These are phyloP conservation scores for Daktulosphaira vitifoliae DNA, from an alignment of 1,140 invertebrate genomes.

Conservation along the genomic window DNA sequence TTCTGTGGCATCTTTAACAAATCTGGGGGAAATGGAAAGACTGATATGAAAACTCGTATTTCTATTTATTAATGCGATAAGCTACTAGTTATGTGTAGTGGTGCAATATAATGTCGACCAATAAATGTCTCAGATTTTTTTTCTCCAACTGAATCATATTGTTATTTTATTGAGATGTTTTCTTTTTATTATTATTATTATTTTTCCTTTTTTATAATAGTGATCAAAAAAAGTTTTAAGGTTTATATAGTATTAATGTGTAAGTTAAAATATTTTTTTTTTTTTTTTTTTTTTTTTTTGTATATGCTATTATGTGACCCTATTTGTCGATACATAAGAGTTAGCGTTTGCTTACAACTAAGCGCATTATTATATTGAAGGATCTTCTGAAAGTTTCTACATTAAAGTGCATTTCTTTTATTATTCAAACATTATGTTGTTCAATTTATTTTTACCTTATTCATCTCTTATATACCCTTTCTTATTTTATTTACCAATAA, in stretches of 20 bases:
- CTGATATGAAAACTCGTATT: slow-evolving; percentile 33
- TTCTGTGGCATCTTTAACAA: slow-evolving; percentile 34
- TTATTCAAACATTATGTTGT: slow-evolving; percentile 8
- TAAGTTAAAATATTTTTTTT: slow-evolving; percentile 31
- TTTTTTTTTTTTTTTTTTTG: slow-evolving; percentile 25
- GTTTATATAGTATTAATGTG: slow-evolving; percentile 33
- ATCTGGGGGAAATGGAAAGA: slow-evolving; percentile 33
- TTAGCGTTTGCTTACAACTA: slow-evolving; percentile 25
- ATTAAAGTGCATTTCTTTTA: slow-evolving; percentile 34
- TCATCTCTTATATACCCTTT: no score
- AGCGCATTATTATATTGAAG: slow-evolving; percentile 23
- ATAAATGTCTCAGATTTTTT: slow-evolving; percentile 32
- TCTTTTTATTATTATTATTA: slow-evolving; percentile 29
- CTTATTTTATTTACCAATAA: no score
- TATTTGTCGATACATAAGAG: slow-evolving; percentile 29
- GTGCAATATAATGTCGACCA: slow-evolving; percentile 34
- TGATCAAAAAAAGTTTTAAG: slow-evolving; percentile 33
- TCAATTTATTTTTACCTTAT: no score
- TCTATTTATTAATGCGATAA: slow-evolving; percentile 29
- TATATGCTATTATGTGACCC: slow-evolving; percentile 33
- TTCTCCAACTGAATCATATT: slow-evolving; percentile 33
- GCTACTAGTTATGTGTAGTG: slow-evolving; percentile 33
- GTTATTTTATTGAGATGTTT: slow-evolving; percentile 34
- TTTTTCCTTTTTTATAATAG: slow-evolving; percentile 26
- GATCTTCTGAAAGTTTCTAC: slow-evolving; percentile 33